Evolutionary conservation across 2,797 vertebrate genomes (phyloP), one percentile per base, ranked within the genome.

Genomic region (Chaunax sp.): DNA sequence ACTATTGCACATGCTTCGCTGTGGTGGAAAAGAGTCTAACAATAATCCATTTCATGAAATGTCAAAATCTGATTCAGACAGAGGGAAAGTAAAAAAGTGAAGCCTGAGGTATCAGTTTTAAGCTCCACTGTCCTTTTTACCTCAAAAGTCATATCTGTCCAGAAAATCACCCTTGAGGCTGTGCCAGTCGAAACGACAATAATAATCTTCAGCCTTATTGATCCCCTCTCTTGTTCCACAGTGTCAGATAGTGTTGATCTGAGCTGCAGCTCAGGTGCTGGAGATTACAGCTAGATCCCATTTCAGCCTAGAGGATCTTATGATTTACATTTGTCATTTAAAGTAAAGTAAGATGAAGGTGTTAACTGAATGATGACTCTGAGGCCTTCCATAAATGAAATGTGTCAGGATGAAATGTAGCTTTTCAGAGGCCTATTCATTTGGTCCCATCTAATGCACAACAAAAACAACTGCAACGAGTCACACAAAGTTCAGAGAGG

Each of bases 161-260:
- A 62, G 10, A 13, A 47, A 65, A 63, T 73, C 58, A 64, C 68
- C 54, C 69, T 43, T 23, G 19, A 75, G 40, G 45, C 53, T 45
- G 53, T 53, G 38, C 4, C 6, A 20, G 38, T 15, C 56, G 70
- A 77, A 56, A 68, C 37, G 35, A 49, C 69, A 59, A 77, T 70
- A 49, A 76, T 65, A 65, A 80, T 84, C 66, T 77, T 41, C 47
- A 61, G 49, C 45, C 13, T 12, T 70, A 80, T 77, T 83, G 69
- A 85, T 82, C 5, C 28, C 9, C 2, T 30, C 28, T 1, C 56
- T 62, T 61, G 37, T 47, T 45, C 51, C 38, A 28, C 8, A 41
- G 35, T 58, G 43, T 57, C 50, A 75, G 52, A 26, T 64, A 19
- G 5, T 50, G 75, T 52, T 76, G 49, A 72, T 76, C 50, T 72